Evolutionary conservation across 2,888 invertebrate genomes (phyloP), one percentile per base, ranked within the genome.

Genomic region (Osmoderma eremita): DNA sequence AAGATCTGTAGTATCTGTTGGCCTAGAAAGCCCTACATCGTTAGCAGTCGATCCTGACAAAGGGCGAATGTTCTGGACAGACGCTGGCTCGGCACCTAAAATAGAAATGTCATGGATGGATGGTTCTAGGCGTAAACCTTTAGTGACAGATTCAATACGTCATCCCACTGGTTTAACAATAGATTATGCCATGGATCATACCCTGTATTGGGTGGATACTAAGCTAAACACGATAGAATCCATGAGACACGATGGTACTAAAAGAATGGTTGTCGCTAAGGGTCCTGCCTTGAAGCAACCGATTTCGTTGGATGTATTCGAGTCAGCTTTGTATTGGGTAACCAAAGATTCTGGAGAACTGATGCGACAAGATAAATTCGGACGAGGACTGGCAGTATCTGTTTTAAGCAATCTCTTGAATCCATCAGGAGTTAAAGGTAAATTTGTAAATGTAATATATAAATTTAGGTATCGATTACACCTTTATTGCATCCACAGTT

Each of bases 21-120:
- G 91, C 0, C 83, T 97, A 15, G 95, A 95, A 75, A 88, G 90
- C 74, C 98, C 98, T 0, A 92, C 94, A 0, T 92, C 97, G 0
- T 84, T 99, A 17, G 97, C 89, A 0, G 87, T 97, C 0, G 95
- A 97, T 84, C 94, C 95, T 0, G 90, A 92, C 73, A 81, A 88
- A 68, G 97, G 97, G 0, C 85, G 89, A 71, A 90, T 98, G 88
- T 95, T 93, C 83, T 99, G 98, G 97, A 89, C 96, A 0, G 97
- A 98, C 80, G 91, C 93, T 0, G 96, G 97, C 3, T 90, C 91
- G 0, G 90, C 90, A 2, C 94, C 96, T 0, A 98, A 97, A 82
- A 96, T 99, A 69, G 98, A 98, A 80, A 88, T 91, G 2, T 89
- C 96, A 1, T 98, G 97, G 95, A 95, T 98, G 96, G 98, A 97